phyloP scores from a whole-genome alignment of 2,888 invertebrate genomes.

The Dolomedes plantarius region DNA sequence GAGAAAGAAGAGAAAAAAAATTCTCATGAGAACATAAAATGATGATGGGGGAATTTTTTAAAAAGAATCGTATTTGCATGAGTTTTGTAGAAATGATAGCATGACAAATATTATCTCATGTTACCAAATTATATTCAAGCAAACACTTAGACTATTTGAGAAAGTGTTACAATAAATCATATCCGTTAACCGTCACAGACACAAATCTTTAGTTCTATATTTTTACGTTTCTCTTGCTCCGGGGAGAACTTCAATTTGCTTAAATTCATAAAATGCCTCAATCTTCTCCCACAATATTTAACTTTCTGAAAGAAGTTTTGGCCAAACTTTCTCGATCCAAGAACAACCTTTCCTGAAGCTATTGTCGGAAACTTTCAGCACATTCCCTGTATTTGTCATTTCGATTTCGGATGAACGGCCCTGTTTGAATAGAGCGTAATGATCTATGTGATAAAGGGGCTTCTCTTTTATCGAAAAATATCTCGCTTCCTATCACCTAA shows the following conservation, averaged over 20 bases:
- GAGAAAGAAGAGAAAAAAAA: too few relatives aligned
- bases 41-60: too few relatives aligned
- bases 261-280: not conserved
- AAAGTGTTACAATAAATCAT: too few relatives aligned
- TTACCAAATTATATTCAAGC: too few relatives aligned
- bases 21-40: too few relatives aligned
- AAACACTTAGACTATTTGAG: too few relatives aligned
- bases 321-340: not conserved
- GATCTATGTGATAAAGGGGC: not conserved
- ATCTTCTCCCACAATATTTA: not conserved
- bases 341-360: slow-evolving; percentile 2
- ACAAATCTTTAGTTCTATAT: too few relatives aligned
- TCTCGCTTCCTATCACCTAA: not conserved
- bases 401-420: slow-evolving; percentile 12
- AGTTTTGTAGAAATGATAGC: too few relatives aligned
- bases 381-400: slow-evolving; percentile 12
- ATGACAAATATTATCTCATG: too few relatives aligned
- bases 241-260: not conserved
- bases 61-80: too few relatives aligned
- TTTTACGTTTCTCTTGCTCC: too few relatives aligned
- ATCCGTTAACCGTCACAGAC: too few relatives aligned
- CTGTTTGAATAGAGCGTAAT: slow-evolving; percentile 4
- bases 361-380: slow-evolving; percentile 14
- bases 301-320: not conserved
- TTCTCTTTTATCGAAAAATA: not conserved